phyloP scores from a whole-genome alignment of 1,140 invertebrate species.

The Aleiodes sp. region DNA sequence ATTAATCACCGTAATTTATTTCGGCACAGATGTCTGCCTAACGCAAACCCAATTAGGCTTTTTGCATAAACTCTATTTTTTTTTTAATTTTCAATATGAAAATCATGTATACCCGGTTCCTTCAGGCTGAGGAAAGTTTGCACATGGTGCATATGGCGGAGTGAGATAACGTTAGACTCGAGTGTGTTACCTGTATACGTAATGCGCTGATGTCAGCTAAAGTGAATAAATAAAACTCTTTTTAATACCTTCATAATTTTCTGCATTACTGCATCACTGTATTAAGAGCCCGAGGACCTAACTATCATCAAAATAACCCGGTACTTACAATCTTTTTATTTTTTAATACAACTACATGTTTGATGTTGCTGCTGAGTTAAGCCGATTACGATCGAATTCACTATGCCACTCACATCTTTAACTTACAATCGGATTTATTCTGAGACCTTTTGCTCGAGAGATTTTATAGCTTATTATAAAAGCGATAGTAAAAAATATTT shows the following conservation, averaged over 20 bases:
- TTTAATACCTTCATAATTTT: neutral
- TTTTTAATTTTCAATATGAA: neutral
- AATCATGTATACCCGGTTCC: neutral
- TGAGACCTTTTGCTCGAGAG: neutral
- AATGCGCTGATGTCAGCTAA: slow-evolving; percentile 11
- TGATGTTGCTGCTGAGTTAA: neutral
- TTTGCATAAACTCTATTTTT: neutral
- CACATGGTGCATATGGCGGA: neutral
- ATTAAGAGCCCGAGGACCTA: neutral
- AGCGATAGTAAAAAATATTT: too few species aligned
- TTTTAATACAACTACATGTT: neutral
- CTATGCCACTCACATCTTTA: neutral
- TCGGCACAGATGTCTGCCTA: neutral
- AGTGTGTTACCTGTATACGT: neutral
- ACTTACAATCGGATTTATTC: neutral
- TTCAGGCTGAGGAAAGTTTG: neutral
- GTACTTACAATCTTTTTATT: neutral
- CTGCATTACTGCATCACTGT: neutral
- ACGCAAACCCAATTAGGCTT: neutral
- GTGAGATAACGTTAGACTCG: neutral
- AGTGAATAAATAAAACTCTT: slow-evolving; percentile 3
- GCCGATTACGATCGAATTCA: neutral
- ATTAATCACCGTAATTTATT: neutral
- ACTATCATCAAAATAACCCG: neutral
- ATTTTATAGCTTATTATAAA: neutral